Evolutionary conservation across 2,797 vertebrate genomes (phyloP).

Genomic region (Micromesistius poutassou): DNA sequence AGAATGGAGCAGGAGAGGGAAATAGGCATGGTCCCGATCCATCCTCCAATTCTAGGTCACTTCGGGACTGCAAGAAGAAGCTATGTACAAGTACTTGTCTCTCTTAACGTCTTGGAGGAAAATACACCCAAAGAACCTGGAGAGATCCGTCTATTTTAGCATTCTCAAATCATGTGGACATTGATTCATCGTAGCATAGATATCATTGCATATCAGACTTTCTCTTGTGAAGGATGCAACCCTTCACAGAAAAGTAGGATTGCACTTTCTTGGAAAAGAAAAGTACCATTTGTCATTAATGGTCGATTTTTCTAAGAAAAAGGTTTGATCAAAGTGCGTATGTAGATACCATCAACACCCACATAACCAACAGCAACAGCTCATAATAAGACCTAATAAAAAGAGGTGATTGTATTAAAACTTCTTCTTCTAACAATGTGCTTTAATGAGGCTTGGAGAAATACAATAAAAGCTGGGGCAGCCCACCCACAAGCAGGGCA

Average conservation of each 20-base stretch:
- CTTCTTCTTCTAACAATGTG: neutral
- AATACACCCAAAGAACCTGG: slow-evolving; percentile 22
- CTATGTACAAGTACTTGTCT: slow-evolving; percentile 1
- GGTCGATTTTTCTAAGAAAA: neutral
- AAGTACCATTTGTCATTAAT: neutral
- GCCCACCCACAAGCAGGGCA: slow-evolving; percentile 12
- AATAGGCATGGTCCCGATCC: neutral
- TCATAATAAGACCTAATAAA: neutral
- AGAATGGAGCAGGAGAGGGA: neutral
- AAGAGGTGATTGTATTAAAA: neutral
- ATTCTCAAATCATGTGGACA: slow-evolving; percentile 14
- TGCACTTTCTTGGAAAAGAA: neutral
- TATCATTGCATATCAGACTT: neutral
- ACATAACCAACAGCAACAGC: neutral
- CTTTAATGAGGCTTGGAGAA: slow-evolving; percentile 28
- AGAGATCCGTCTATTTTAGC: slow-evolving; percentile 39
- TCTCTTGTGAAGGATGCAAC: neutral
- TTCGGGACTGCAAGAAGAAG: neutral
- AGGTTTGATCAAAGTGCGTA: neutral
- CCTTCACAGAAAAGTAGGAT: neutral
- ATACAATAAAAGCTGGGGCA: slow-evolving; percentile 23
- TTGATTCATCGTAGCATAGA: neutral
- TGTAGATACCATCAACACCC: neutral
- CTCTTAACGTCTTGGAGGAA: slow-evolving; percentile 1
- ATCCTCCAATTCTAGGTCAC: neutral